Evolutionary conservation across 2,888 invertebrate genomes (phyloP), one percentile per base, ranked within the genome.

Genomic region (Nemoura dubitans): DNA sequence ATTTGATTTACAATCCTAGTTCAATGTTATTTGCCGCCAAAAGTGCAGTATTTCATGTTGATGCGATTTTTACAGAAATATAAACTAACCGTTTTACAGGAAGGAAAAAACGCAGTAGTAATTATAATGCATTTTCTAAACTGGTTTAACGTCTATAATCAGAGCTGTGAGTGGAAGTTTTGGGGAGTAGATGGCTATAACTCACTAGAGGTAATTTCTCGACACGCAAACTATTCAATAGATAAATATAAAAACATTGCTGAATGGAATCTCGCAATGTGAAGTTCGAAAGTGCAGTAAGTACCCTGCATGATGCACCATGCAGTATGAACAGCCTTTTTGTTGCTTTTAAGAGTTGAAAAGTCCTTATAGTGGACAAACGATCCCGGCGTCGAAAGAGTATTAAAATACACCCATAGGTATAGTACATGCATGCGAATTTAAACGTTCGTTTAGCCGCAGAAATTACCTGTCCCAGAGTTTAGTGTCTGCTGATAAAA

Each of bases 11-110:
- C 28, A 28, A 5, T 5, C 26, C 28, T n/a, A 5, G 30, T 81
- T 81, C n/a, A 81, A 81, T 28, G 81, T 29, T 28, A 81, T 81
- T 78, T 81, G 81, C 81, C 81, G 81, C 81, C 81, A 81, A 81
- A 29, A 29, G 16, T 81, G 81, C 81, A 81, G 16, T 81, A 81
- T 29, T 81, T 81, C 81, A 81, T 30, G 26, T 78, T 28, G 29
- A 81, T 81, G 10, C 81, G 30, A 27, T 78, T 78, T 78, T 78
- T 28, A 7, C 59, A 10, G 59, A 59, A 59, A 59, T 59, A 59
- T 7, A 59, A 59, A 59, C 59, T 59, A 7, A 16, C 25, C 26
- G 78, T 25, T 81, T 29, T 30, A 30, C 81, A 2, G 21, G n/a
- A n/a, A 28, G 21, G 26, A 81, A 81, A 81, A 81, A 28, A 29